Evolutionary conservation across 1,140 invertebrate species (phyloP), one percentile per base, ranked within the genome.

Genomic region (Drosophila bifasciata): DNA sequence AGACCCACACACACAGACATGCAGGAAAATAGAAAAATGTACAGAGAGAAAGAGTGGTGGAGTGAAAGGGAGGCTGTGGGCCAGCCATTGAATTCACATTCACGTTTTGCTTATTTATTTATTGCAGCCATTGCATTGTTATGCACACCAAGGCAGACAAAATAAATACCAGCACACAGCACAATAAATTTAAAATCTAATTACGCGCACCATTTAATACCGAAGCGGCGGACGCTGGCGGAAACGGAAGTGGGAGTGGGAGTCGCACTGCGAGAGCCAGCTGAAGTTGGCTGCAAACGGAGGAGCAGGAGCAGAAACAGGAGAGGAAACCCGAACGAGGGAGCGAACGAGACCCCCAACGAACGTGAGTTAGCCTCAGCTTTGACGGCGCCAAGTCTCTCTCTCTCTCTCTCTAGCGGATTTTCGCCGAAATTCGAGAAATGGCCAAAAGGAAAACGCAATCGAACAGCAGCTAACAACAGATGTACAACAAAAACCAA

Each of bases 161-260:
- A 86, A 78, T 61, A 74, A 66, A 76, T 58, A 64, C 69, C 62
- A 49, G 50, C 44, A 77, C 60, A 58, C 74, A 69, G 62, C 67
- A 86, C 83, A 88, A 88, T 88, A 88, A 88, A 88, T 88, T 88
- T 88, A 79, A 88, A 88, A 88, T 88, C 83, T 88, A 88, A 88
- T 88, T 88, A 88, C 83, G 83, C 83, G 83, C 83, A 81, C 83
- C 83, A 88, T 88, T 88, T 88, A 88, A 88, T 88, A 88, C 88
- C 77, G 78, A 58, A 78, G 66, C 71, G 66, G 58, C 46, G 57
- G 36, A 41, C 60, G 73, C 57, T 17, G 39, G 41, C 56, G 59
- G 50, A 72, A 75, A 51, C 76, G 80, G 78, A 81, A 69, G 32
- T 40, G 66, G 63, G 46, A 56, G 64, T 63, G 59, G 41, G 15